Conservation (phyloP, 2,113 vertebrate species). For the Leucoraja erinaceus region DNA sequence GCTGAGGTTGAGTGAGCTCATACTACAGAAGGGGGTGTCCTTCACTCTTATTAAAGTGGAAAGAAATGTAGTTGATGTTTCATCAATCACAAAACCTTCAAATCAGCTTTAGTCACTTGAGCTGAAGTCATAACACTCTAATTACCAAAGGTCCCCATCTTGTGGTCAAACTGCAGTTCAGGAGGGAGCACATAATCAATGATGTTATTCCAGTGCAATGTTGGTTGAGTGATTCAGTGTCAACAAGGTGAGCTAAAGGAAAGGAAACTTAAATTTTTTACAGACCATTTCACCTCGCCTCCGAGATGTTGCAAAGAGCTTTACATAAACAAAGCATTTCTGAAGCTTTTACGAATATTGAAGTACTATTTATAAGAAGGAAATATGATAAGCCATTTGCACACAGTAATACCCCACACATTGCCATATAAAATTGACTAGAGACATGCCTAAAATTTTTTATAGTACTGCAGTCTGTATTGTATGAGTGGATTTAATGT, state of each 20-base stretch:
- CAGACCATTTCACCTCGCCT: too few relatives aligned
- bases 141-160: background rate
- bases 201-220: background rate
- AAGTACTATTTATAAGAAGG: too few relatives aligned
- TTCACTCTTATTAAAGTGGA: conserved; percentile 1
- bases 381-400: too few relatives aligned
- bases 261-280: too few relatives aligned
- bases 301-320: too few relatives aligned
- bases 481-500: too few relatives aligned
- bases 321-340: too few relatives aligned
- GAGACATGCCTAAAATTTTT: too few relatives aligned
- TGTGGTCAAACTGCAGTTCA: background rate
- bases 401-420: too few relatives aligned
- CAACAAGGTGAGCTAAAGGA: background rate
- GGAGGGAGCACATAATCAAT: background rate
- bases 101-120: conserved; percentile 14
- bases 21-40: background rate
- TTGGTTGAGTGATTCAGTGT: background rate
- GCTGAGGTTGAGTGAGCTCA: background rate
- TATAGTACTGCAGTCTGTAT: too few relatives aligned
- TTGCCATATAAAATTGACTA: too few relatives aligned
- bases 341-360: too few relatives aligned
- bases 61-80: background rate
- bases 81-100: background rate
- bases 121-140: background rate